These are phyloP conservation scores for Ceyx erithaca DNA, from an alignment of 2,797 vertebrate species.

Conservation along the genomic window DNA sequence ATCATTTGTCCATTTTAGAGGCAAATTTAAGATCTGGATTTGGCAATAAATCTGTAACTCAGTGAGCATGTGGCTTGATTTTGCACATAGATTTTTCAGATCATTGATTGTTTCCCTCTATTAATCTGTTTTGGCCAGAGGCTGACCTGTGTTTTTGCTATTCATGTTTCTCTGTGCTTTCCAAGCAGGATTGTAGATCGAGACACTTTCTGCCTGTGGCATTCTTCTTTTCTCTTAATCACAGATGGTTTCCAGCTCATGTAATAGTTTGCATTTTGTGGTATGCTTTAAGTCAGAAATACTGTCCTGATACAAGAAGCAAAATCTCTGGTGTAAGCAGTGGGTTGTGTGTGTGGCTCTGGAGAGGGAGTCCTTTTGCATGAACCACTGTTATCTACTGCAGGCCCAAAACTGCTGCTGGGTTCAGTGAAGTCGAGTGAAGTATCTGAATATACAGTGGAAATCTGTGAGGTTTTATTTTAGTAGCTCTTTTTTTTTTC, in stretches of 20 bases:
- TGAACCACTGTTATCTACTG: rapidly evolving
- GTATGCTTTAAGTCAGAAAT: not conserved
- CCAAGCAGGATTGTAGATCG: not conserved
- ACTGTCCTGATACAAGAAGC: not conserved
- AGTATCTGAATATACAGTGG: not conserved
- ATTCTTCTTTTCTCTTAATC: not conserved
- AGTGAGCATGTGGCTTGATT: constrained; percentile 9
- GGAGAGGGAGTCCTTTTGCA: rapidly evolving
- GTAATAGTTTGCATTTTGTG: not conserved
- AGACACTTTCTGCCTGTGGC: not conserved
- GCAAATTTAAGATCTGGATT: constrained; percentile 33
- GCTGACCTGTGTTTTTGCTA: constrained; percentile 37
- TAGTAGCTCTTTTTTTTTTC: not conserved
- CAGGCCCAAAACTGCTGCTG: not conserved
- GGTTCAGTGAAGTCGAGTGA: not conserved
- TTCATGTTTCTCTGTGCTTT: not conserved
- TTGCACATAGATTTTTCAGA: constrained; percentile 45
- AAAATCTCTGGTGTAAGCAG: not conserved
- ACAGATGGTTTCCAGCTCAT: not conserved
- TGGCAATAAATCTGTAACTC: constrained; percentile 42
- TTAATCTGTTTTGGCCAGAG: constrained; percentile 17
- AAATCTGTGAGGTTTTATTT: not conserved
- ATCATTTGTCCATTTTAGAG: constrained; percentile 44
- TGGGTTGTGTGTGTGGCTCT: not conserved
- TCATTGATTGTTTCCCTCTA: constrained; percentile 48